These are phyloP conservation scores for Cantharis nigra DNA, from an alignment of 2,888 invertebrate genomes.

Conservation along the genomic window DNA sequence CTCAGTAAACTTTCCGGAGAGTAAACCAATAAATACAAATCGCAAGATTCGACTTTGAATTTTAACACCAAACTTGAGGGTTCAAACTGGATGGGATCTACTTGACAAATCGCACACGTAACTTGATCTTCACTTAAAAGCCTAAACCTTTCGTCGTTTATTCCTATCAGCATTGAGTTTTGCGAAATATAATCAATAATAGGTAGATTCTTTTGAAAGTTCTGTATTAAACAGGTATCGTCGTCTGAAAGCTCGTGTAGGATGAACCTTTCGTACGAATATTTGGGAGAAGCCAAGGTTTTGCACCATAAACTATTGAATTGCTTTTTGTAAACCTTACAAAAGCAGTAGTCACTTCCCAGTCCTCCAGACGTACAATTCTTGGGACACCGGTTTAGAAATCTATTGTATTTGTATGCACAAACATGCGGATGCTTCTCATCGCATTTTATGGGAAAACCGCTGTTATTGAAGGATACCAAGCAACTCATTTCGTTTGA, in stretches of 20 bases:
- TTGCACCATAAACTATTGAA: not conserved
- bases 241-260: constrained; percentile 29
- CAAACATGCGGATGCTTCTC: constrained; percentile 23
- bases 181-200: not conserved
- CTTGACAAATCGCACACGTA: constrained; percentile 36
- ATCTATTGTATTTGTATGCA: constrained; percentile 17
- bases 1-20: constrained; percentile 62
- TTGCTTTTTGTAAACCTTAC: constrained; percentile 24
- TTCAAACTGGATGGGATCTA: constrained; percentile 3
- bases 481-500: constrained; percentile 29
- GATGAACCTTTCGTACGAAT: constrained; percentile 27
- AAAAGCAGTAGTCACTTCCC: constrained; percentile 35
- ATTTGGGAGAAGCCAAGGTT: constrained; percentile 24
- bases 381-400: constrained; percentile 33
- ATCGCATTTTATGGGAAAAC: constrained; percentile 6
- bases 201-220: not conserved
- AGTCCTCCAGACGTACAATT: constrained; percentile 35
- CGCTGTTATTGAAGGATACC: constrained; percentile 10
- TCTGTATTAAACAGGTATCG: constrained; percentile 33
- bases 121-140: constrained; percentile 18
- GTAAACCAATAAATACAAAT: constrained; percentile 59
- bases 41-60: constrained; percentile 36
- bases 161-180: constrained; percentile 4
- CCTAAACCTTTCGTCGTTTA: not conserved
- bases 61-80: constrained; percentile 33